Base-by-base conservation (phyloP, 2,113 vertebrate genomes). In the Saccopteryx bilineata region DNA sequence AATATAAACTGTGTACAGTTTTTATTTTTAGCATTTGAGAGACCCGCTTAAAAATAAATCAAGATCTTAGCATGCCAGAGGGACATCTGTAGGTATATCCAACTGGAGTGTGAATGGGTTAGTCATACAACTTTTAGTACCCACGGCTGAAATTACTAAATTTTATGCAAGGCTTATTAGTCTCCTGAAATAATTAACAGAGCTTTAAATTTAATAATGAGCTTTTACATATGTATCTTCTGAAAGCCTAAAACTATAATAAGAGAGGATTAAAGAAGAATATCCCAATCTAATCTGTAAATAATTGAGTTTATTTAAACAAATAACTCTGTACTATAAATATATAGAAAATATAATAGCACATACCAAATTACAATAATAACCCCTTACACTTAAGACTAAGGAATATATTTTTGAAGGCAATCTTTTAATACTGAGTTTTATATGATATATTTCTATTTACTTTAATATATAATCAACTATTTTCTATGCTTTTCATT, bases 171-270 rank as follows among this genome's bases (percentile, higher is more conserved):
- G 76, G 33, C 0, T 52, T 5, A 69, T 33, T 10, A 65, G 31
- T 87, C 14, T 63, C 28, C 46, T 63, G 56, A 80, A 90, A 74
- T 81, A 90, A 81, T 81, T 72, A 91, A 74, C 31, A 72, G 9
- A 26, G 9, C 17, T 81, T 93, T 95, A 87, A 95, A 81, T 1
- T 69, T 86, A 90, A 90, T 12, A 2, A 26, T 56, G 21, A 60
- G 3, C 61, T 94, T 96, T 94, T 17, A 93, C 7, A 72, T 76
- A 28, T 85, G 9, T 84, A 83, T 78, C 21, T 82, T 94, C 31
- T 92, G 63, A 90, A 94, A 79, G 31, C 17, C 48, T 92, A 65
- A 96, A 87, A 58, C 48, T 78, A 31, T 28, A 28, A 23, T 84
- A 19, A 65, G 21, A 66, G 58, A 89, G 4, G 5, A 46, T 52